phyloP scores from a whole-genome alignment of 2,113 vertebrate species.

The Nothobranchius furzeri region DNA sequence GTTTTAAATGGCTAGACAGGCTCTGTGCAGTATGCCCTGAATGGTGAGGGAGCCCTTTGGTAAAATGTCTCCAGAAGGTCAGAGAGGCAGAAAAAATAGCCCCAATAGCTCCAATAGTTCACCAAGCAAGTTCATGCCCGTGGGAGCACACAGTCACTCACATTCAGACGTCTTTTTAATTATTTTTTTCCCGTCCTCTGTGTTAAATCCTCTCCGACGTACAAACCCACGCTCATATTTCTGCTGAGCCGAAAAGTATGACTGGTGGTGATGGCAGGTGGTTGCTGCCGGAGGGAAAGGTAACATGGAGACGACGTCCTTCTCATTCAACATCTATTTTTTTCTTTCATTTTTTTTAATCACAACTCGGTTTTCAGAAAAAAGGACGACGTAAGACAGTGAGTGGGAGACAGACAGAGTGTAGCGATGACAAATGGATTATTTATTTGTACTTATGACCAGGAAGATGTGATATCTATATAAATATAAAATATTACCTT shows the following conservation, averaged over 20 bases:
- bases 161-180: neutral
- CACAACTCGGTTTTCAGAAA: constrained; percentile 65
- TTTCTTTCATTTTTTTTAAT: constrained; percentile 36
- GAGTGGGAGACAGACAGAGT: constrained; percentile 46
- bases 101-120: constrained; percentile 49
- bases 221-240: constrained; percentile 11
- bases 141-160: neutral
- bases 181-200: constrained; percentile 6
- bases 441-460: too few relatives aligned
- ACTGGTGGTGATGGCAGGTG: constrained; percentile 29
- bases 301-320: constrained; percentile 55
- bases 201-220: neutral
- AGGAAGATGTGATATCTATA: too few relatives aligned
- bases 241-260: constrained; percentile 7
- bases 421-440: too few relatives aligned
- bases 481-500: too few relatives aligned
- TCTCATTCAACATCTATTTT: constrained; percentile 54
- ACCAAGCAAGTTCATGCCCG: constrained; percentile 17
- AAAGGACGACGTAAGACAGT: constrained; percentile 37
- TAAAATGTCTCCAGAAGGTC: constrained; percentile 75
- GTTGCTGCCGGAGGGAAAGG: constrained; percentile 51
- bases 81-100: constrained; percentile 52
- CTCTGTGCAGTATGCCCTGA: constrained; percentile 49
- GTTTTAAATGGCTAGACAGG: constrained; percentile 64
- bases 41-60: constrained; percentile 66